A percentile compares a stretch with the other conserved stretches of the same genome.
Conservation (phyloP, 2,888 invertebrate genomes). For the Colletes collaris region DNA sequence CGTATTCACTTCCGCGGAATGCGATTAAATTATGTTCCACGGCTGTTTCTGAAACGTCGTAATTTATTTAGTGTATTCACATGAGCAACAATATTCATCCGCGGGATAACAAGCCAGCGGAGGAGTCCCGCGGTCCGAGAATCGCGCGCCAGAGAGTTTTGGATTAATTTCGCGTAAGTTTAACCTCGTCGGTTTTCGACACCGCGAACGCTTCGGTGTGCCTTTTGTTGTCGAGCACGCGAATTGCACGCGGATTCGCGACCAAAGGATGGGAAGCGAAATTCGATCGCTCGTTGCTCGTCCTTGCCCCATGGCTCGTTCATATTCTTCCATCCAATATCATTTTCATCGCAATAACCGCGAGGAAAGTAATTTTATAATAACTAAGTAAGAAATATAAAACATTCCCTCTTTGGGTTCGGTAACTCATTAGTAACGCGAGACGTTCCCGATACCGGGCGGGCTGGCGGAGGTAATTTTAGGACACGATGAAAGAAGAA, state of each 20-base stretch:
- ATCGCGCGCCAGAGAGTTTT: slow-evolving; percentile 39
- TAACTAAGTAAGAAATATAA: no score
- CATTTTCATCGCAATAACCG: no score
- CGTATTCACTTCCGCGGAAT: slow-evolving; percentile 56
- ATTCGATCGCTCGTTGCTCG: no score
- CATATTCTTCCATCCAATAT: no score
- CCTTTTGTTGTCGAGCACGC: slow-evolving; percentile 33
- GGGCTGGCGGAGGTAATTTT: no score
- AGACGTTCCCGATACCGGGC: no score
- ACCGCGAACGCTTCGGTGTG: slow-evolving; percentile 49
- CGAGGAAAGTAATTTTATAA: no score
- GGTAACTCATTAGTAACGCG: no score
- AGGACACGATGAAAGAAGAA: no score
- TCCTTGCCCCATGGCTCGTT: no score
- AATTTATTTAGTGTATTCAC: slow-evolving; percentile 71
- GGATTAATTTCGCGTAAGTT: slow-evolving; percentile 70
- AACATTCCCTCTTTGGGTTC: no score
- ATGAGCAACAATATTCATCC: slow-evolving; percentile 69
- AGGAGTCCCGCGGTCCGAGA: slow-evolving; percentile 21
- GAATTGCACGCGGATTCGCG: slow-evolving; percentile 21
- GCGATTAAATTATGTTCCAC: slow-evolving; percentile 69
- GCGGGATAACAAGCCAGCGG: slow-evolving; percentile 52
- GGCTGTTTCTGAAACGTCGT: slow-evolving; percentile 68
- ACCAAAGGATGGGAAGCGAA: no score
- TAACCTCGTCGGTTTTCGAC: slow-evolving; percentile 53